Percentiles rank a stretch among this genome's conserved stretches.
These are phyloP conservation scores for Oligia strigilis DNA, from an alignment of 2,888 invertebrate species.

Conservation along the genomic window DNA sequence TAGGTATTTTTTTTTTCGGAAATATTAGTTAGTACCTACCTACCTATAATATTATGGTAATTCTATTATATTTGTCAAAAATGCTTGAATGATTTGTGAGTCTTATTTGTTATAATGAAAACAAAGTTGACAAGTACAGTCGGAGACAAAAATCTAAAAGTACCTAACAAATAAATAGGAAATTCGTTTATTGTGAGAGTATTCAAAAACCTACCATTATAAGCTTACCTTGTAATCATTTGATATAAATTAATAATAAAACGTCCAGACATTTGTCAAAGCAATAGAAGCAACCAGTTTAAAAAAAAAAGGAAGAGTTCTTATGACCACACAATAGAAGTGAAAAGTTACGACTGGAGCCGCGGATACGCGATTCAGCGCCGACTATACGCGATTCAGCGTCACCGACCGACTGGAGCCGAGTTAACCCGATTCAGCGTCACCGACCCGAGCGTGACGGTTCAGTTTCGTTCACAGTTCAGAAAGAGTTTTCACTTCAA, in stretches of 20 bases:
- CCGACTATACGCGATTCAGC: too few species aligned
- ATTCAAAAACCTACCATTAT: neutral
- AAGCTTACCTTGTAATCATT: neutral
- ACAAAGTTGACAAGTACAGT: neutral
- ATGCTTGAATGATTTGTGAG: slow-evolving; percentile 37
- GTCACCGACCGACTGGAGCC: neutral
- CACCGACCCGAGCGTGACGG: neutral
- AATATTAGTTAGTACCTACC: neutral
- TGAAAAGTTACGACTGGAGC: neutral
- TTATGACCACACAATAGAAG: neutral
- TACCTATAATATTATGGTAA: slow-evolving; percentile 33
- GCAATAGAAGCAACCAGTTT: neutral
- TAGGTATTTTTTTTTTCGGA: neutral
- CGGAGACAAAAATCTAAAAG: neutral
- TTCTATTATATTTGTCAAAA: slow-evolving; percentile 27
- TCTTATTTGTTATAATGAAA: slow-evolving; percentile 27
- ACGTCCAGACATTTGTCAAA: neutral
- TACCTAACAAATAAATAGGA: too few species aligned
- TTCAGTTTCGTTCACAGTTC: neutral
- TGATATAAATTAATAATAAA: neutral
- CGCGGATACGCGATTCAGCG: neutral
- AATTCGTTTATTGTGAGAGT: neutral
- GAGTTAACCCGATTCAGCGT: neutral
- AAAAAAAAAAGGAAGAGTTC: neutral
- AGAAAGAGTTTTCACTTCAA: neutral